Evolutionary conservation across 1,140 invertebrate genomes (phyloP).

Genomic region (Drosophila prosaltans): DNA sequence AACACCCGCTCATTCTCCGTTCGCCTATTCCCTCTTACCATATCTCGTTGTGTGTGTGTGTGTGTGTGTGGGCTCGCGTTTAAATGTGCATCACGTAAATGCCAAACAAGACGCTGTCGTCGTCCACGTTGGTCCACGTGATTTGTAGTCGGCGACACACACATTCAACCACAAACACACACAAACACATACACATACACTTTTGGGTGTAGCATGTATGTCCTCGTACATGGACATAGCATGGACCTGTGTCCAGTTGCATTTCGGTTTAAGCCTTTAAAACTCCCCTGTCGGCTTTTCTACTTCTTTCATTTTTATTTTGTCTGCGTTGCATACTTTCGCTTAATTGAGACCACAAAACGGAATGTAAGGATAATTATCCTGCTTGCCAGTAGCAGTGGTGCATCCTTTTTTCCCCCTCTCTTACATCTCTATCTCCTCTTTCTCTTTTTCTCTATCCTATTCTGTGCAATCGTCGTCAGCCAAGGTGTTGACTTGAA

Average conservation of each 20-base stretch:
- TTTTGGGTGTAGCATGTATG: slow-evolving; percentile 17
- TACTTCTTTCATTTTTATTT: slow-evolving; percentile 10
- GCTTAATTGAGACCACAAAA: slow-evolving; percentile 55
- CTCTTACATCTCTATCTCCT: neutral
- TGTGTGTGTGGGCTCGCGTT: slow-evolving; percentile 51
- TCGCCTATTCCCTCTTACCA: no score
- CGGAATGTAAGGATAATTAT: slow-evolving; percentile 70
- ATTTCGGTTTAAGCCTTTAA: slow-evolving; percentile 15
- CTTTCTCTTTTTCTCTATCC: slow-evolving; percentile 4
- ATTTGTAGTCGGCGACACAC: slow-evolving; percentile 54
- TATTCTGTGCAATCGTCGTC: slow-evolving; percentile 42
- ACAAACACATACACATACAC: slow-evolving; percentile 4
- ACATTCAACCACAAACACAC: slow-evolving; percentile 17
- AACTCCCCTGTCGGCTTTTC: slow-evolving; percentile 8
- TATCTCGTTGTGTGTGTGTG: neutral
- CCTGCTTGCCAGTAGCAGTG: slow-evolving; percentile 34
- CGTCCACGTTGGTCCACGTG: slow-evolving; percentile 42
- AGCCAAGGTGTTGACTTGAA: slow-evolving; percentile 72
- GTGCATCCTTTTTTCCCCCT: slow-evolving; percentile 5
- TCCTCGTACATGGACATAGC: neutral
- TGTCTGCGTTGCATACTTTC: slow-evolving; percentile 46
- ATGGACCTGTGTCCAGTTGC: slow-evolving; percentile 14
- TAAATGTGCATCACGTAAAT: slow-evolving; percentile 79
- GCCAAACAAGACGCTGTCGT: slow-evolving; percentile 66
- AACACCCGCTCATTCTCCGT: no score